Evolutionary conservation across 2,797 vertebrate genomes (phyloP).

Genomic region (Silurus aristotelis): DNA sequence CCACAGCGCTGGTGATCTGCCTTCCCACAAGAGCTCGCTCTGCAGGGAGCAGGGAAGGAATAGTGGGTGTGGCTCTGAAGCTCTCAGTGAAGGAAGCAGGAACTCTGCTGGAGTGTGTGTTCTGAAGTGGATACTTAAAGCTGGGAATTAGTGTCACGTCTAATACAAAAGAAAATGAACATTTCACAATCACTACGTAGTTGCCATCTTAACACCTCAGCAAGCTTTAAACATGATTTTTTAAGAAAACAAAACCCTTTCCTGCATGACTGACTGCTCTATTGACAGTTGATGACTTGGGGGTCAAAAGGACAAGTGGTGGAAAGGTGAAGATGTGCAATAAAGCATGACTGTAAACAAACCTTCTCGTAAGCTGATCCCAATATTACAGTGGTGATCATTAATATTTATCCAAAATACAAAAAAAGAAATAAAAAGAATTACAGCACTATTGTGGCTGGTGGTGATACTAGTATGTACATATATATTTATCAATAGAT

Average conservation of each 20-base stretch:
- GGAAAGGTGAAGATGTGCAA: conserved; percentile 1
- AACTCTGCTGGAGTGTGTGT: not conserved
- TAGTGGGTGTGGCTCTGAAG: not conserved
- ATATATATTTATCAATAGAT: not conserved
- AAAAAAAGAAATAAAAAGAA: not conserved
- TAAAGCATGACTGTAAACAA: not conserved
- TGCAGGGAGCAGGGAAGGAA: not conserved
- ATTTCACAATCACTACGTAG: not conserved
- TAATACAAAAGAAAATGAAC: not conserved
- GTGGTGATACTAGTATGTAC: not conserved
- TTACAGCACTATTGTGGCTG: not conserved
- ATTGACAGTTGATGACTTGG: not conserved
- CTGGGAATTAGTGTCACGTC: not conserved
- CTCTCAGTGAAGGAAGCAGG: not conserved
- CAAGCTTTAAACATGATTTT: not conserved
- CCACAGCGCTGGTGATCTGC: not conserved
- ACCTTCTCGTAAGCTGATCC: not conserved
- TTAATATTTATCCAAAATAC: not conserved
- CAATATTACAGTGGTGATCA: not conserved
- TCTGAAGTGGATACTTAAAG: not conserved
- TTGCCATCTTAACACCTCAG: not conserved
- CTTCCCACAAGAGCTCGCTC: not conserved
- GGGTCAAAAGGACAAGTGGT: conserved; percentile 15
- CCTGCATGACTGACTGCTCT: not conserved
- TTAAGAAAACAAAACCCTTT: not conserved